A percentile compares a stretch with the other conserved stretches of the same genome.
Evolutionary conservation across 2,797 vertebrate species (phyloP).

Genomic region (Gorsachius magnificus): DNA sequence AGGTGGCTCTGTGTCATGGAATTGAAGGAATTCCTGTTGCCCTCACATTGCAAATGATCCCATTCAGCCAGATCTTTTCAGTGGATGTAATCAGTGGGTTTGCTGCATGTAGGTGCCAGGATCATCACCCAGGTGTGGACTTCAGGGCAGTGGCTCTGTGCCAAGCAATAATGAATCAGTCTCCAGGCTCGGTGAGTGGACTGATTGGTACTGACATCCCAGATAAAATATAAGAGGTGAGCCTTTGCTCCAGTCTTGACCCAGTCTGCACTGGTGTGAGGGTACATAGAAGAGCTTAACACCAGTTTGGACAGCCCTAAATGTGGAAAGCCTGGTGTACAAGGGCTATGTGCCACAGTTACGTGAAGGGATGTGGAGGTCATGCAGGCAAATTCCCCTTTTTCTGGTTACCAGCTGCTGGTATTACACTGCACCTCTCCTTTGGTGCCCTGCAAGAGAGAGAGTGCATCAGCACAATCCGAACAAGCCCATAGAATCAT

Average conservation of each 20-base stretch:
- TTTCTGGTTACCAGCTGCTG: not conserved
- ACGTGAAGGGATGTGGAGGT: not conserved
- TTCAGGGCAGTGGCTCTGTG: not conserved
- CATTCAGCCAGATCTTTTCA: not conserved
- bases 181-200: not conserved
- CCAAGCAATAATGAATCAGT: not conserved
- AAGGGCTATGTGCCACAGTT: rapidly evolving
- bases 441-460: not conserved
- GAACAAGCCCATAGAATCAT: not conserved
- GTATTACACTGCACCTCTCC: not conserved
- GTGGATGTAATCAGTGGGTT: not conserved
- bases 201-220: not conserved
- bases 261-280: not conserved
- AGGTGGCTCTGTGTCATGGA: not conserved
- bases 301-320: not conserved
- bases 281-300: not conserved
- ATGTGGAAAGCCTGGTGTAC: not conserved
- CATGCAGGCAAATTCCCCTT: not conserved
- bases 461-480: not conserved
- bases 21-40: not conserved
- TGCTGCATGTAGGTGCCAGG: not conserved
- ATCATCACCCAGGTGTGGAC: not conserved
- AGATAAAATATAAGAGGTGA: not conserved
- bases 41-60: not conserved
- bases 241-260: not conserved